Evolutionary conservation across 2,888 invertebrate species (phyloP).

Genomic region (Agonopterix subpropinquella): DNA sequence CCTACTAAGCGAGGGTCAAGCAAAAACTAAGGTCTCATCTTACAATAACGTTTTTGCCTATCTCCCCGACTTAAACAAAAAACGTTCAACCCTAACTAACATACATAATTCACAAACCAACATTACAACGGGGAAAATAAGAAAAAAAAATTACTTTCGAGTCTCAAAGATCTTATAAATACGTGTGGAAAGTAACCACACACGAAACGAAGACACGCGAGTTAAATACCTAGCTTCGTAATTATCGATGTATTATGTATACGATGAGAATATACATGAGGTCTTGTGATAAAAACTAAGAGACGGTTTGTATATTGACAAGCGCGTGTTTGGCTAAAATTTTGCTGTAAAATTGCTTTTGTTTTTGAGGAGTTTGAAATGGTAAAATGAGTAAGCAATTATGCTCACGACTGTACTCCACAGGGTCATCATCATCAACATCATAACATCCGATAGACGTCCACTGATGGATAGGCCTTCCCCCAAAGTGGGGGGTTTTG

Average conservation of each 20-base stretch:
- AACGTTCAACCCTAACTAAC: conserved; percentile 2
- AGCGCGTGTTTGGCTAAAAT: conserved; percentile 4
- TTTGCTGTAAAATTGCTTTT: no score
- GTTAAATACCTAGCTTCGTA: conserved; percentile 4
- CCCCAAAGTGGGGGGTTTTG: no score
- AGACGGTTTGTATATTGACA: conserved; percentile 3
- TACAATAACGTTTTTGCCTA: no score
- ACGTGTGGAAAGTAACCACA: conserved; percentile 9
- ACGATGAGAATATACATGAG: conserved; percentile 6
- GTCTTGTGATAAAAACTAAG: conserved; percentile 1
- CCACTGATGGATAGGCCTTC: no score
- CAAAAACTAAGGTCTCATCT: no score
- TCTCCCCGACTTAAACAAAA: no score
- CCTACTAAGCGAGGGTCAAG: no score
- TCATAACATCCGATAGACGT: no score
- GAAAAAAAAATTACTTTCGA: conserved; percentile 12
- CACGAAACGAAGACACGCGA: conserved; percentile 7
- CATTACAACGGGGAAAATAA: conserved; percentile 12
- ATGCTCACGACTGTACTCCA: no score
- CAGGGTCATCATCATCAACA: no score
- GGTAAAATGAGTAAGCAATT: no score
- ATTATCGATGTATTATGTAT: conserved; percentile 13
- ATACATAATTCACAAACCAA: conserved; percentile 9
- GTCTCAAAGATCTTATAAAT: conserved; percentile 10
- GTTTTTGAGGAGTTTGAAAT: no score